These are phyloP conservation scores for Grus americana DNA, from an alignment of 2,113 vertebrate genomes.

Conservation along the genomic window DNA sequence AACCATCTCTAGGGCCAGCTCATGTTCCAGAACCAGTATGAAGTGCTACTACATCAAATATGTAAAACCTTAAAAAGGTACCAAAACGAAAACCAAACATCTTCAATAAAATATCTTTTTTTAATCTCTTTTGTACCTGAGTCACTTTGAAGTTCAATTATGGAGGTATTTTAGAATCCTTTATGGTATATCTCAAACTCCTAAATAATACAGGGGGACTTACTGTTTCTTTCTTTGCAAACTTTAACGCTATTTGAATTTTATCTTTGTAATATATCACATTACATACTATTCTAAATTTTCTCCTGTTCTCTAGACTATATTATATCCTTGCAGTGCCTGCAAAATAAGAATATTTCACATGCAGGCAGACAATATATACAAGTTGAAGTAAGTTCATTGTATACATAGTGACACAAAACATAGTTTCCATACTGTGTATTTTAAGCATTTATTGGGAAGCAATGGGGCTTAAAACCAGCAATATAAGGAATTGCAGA, in stretches of 20 bases:
- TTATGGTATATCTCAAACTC: background rate
- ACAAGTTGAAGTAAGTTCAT: background rate
- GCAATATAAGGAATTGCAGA: background rate
- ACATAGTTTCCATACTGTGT: background rate
- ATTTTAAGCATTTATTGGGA: background rate
- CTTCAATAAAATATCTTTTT: background rate
- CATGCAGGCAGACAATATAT: background rate
- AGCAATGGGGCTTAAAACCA: background rate
- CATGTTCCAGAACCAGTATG: background rate
- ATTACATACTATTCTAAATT: background rate
- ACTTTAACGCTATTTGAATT: background rate
- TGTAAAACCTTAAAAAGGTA: background rate
- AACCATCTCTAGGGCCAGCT: background rate
- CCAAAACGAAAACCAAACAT: background rate
- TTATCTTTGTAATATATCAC: background rate
- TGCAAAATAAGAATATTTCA: background rate
- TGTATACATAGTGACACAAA: background rate
- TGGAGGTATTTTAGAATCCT: background rate
- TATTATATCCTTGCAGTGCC: background rate
- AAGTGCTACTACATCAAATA: background rate
- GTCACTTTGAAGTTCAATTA: background rate
- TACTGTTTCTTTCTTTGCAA: background rate
- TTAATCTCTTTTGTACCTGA: background rate
- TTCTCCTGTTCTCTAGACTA: background rate
- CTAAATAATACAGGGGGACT: background rate